phyloP scores from a whole-genome alignment of 2,888 invertebrate genomes.

The Eupelmus urozonus region DNA sequence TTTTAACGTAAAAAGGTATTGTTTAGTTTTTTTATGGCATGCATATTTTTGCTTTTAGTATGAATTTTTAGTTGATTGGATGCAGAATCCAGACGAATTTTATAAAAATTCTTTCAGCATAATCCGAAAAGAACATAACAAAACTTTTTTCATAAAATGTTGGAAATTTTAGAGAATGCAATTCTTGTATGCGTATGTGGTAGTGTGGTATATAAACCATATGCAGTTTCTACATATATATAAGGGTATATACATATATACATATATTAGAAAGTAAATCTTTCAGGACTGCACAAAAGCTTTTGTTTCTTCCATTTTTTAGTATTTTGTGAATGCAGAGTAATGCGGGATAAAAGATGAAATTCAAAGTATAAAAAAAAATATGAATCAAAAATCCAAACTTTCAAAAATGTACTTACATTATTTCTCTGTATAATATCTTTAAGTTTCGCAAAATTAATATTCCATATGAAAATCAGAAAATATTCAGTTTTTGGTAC shows the following conservation, averaged over 20 bases:
- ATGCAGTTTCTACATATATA: not conserved
- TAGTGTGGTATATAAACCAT: not conserved
- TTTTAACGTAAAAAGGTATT: too few species aligned
- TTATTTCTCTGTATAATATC: too few species aligned
- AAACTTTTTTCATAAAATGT: slow-evolving; percentile 33
- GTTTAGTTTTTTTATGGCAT: too few species aligned
- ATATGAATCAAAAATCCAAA: too few species aligned
- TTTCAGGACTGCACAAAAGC: not conserved
- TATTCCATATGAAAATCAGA: too few species aligned
- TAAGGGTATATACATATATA: not conserved
- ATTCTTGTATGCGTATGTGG: slow-evolving; percentile 12
- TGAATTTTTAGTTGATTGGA: slow-evolving; percentile 21
- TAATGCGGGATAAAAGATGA: too few species aligned
- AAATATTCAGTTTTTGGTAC: too few species aligned
- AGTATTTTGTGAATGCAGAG: not conserved
- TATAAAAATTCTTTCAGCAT: not conserved
- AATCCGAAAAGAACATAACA: not conserved
- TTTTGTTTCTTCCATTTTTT: not conserved
- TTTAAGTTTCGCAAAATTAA: too few species aligned
- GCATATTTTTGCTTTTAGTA: too few species aligned
- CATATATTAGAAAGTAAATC: slow-evolving; percentile 2
- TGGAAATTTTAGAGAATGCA: slow-evolving; percentile 11
- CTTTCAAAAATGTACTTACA: too few species aligned
- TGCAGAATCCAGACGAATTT: not conserved
- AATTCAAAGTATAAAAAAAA: too few species aligned